These are phyloP conservation scores for Cyanoderma ruficeps DNA, from an alignment of 2,113 vertebrate genomes.

Conservation along the genomic window DNA sequence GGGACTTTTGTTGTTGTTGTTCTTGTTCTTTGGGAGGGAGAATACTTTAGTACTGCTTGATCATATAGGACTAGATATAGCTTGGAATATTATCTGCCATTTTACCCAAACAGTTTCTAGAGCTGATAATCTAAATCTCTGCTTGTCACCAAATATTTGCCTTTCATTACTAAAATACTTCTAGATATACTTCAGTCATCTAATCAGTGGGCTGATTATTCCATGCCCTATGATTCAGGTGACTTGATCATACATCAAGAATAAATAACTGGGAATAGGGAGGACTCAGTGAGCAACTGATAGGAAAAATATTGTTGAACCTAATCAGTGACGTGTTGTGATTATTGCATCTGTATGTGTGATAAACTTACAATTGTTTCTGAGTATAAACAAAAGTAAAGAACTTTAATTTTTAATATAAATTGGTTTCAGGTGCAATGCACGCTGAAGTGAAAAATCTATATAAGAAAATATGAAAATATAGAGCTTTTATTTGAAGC, in stretches of 20 bases:
- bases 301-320: background rate
- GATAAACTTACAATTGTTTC: background rate
- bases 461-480: background rate
- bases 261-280: constrained; percentile 28
- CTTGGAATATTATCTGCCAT: background rate
- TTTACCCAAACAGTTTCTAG: background rate
- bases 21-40: rapidly evolving
- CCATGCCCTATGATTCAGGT: background rate
- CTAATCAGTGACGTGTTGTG: background rate
- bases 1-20: background rate
- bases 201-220: background rate
- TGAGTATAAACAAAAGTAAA: background rate
- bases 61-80: background rate
- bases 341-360: background rate
- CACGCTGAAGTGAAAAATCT: background rate
- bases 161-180: background rate
- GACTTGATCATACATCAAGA: background rate
- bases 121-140: background rate
- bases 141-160: background rate
- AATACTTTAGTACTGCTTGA: background rate
- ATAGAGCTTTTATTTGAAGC: background rate
- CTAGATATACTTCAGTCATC: background rate
- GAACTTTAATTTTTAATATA: background rate
- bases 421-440: background rate
- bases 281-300: background rate